phyloP scores from a whole-genome alignment of 2,797 vertebrate species.

The Emydoidea blandingii region DNA sequence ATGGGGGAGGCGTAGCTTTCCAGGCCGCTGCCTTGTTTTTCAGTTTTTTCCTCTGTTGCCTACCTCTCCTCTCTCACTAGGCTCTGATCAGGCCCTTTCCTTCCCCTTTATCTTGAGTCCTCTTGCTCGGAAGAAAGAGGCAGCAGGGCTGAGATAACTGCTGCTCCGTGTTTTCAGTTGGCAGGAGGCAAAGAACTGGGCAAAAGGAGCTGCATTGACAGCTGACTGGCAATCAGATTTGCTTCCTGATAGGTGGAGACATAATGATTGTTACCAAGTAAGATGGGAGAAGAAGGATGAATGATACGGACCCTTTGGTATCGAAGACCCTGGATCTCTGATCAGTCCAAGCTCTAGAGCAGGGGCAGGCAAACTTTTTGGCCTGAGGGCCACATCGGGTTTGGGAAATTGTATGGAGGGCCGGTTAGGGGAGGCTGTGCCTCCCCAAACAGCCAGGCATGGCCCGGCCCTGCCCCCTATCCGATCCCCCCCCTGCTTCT shows the following conservation, averaged over 20 bases:
- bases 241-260: rapidly evolving
- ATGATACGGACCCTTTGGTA: not conserved
- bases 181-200: not conserved
- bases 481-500: no score
- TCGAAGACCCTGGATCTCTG: not conserved
- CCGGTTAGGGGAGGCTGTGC: no score
- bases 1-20: not conserved
- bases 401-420: no score
- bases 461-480: no score
- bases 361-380: no score
- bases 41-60: not conserved
- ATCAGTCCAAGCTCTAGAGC: not conserved
- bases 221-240: not conserved
- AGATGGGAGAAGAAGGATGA: not conserved
- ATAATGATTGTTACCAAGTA: not conserved
- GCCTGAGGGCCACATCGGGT: no score
- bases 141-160: not conserved
- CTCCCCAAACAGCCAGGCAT: no score
- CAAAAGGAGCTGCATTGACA: not conserved
- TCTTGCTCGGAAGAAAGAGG: not conserved
- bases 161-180: not conserved
- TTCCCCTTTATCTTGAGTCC: not conserved
- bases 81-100: rapidly evolving
- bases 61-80: not conserved
- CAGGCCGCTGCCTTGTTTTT: not conserved